Base-by-base conservation (phyloP, 2,113 vertebrate genomes). In the Piprites chloris region DNA sequence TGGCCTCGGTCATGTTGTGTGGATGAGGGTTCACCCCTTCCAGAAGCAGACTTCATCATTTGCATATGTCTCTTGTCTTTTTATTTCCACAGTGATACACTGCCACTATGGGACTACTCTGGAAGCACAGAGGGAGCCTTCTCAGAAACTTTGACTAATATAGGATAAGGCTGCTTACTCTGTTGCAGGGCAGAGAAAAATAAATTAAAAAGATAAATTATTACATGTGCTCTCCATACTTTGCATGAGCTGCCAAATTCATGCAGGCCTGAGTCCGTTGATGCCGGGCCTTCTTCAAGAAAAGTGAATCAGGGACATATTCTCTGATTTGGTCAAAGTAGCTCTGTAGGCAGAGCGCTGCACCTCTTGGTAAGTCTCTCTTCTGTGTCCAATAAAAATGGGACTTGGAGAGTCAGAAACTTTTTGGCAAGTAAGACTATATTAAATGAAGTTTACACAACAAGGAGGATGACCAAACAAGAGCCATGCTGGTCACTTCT, bases 171-270 rank as follows among this genome's bases (percentile, higher is more conserved):
- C 58, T 95, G 83, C 77, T 94, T 80, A 53, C n/a, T 76, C 44
- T 72, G 49, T 50, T 83, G 46, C 27, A 78, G 50, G 58, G 26
- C 26, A 88, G 41, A 83, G 76, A 65, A 85, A 47, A 89, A 86
- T 49, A n/a, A 90, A 84, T 68, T 71, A 4, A 69, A 89, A 84
- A 82, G 88, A 68, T 58, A 88, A 93, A 96, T 80, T 88, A 96
- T 80, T 88, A 80, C 53, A 78, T n/a, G 84, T 83, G 65, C 69
- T 93, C 50, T 90, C 58, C 89, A 63, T 73, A 47, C 58, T 63
- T 81, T 47, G 53, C 58, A 24, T 37, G 24, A 84, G 49, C 56
- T 93, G 68, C 73, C 87, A 90, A 89, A 92, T 79, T 69, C 53
- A 74, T 30, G 46, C 59, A 93, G 68, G 72, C 63, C 88, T 81